Evolutionary conservation across 2,113 vertebrate genomes (phyloP).

Genomic region (Antigone vipio): DNA sequence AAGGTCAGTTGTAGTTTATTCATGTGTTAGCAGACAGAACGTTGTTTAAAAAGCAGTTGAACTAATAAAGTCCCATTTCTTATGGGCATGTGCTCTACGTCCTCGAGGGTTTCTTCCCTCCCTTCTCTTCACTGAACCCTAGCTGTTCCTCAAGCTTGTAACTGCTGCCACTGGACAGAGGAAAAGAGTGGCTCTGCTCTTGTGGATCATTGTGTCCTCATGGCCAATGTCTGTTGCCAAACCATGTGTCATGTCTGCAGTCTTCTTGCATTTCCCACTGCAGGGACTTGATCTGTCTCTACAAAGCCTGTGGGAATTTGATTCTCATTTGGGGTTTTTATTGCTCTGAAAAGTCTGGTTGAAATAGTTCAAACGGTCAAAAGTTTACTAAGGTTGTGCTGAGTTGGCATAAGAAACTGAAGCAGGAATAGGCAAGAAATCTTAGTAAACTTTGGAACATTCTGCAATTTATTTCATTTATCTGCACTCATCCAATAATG

Average conservation of each 20-base stretch:
- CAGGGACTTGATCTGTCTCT: background rate
- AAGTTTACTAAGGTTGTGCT: background rate
- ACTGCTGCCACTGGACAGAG: background rate
- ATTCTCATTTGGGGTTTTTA: background rate
- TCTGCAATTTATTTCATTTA: slow-evolving; percentile 29
- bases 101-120: background rate
- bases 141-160: background rate
- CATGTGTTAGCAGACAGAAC: background rate
- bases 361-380: background rate
- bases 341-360: background rate
- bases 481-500: slow-evolving; percentile 7
- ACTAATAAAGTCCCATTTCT: background rate
- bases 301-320: background rate
- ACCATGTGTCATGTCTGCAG: background rate
- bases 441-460: slow-evolving; percentile 8
- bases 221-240: background rate
- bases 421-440: background rate
- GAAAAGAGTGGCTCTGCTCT: background rate
- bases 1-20: background rate
- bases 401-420: background rate
- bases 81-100: background rate
- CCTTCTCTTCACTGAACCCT: background rate
- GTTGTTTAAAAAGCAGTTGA: background rate
- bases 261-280: background rate
- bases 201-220: background rate